phyloP scores from a whole-genome alignment of 2,797 vertebrate species.

The Smutsia temminckii region DNA sequence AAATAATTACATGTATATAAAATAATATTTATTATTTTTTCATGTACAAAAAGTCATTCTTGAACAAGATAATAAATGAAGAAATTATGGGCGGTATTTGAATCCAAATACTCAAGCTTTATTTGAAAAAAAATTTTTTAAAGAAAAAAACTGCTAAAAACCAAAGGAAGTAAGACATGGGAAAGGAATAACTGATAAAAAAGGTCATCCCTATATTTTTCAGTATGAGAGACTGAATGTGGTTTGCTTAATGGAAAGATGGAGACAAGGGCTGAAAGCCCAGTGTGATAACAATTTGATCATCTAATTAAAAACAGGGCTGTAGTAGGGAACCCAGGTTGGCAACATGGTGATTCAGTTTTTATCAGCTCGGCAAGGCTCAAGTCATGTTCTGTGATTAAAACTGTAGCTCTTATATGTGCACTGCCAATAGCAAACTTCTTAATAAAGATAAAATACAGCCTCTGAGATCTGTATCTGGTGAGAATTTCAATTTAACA shows the following conservation, averaged over 20 bases:
- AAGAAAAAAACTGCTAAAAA: not conserved
- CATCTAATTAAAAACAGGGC: constrained; percentile 40
- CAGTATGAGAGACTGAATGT: not conserved
- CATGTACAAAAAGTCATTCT: not conserved
- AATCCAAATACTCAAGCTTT: not conserved
- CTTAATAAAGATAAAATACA: not conserved
- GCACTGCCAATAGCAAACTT: not conserved
- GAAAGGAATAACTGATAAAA: not conserved
- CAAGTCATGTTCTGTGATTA: constrained; percentile 16
- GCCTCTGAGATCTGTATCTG: not conserved
- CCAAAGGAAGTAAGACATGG: not conserved
- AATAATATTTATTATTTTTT: not conserved
- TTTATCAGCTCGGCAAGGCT: constrained; percentile 8
- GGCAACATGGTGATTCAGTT: not conserved
- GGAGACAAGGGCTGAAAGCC: not conserved
- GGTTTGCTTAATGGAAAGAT: constrained; percentile 34
- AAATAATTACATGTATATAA: not conserved
- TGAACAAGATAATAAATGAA: not conserved
- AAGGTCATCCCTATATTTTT: not conserved
- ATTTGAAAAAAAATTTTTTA: not conserved
- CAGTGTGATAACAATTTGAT: not conserved
- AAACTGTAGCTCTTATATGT: not conserved
- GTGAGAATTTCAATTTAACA: not conserved
- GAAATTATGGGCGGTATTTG: not conserved
- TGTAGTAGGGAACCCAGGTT: not conserved